A percentile compares a stretch with the other conserved stretches of the same genome.
These are phyloP conservation scores for Agrotis exclamationis DNA, from an alignment of 2,888 invertebrate genomes.

Conservation along the genomic window DNA sequence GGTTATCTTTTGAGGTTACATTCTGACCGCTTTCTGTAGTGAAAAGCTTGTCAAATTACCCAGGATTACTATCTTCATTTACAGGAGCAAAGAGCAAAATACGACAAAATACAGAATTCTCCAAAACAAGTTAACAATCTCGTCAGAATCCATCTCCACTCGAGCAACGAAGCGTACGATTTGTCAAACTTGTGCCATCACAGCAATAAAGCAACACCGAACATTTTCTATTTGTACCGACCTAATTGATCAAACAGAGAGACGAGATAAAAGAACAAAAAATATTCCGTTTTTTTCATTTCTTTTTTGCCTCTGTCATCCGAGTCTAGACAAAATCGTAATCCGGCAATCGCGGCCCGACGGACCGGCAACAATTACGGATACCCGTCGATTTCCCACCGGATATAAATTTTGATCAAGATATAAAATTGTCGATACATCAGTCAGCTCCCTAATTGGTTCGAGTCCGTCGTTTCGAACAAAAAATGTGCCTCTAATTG, in stretches of 20 bases:
- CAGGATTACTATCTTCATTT: background rate
- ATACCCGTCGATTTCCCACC: constrained; percentile 74
- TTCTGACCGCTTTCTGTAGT: constrained; percentile 1
- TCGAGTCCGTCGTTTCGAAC: constrained; percentile 56
- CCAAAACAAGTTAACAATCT: constrained; percentile 19
- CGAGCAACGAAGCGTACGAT: constrained; percentile 36
- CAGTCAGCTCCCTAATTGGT: constrained; percentile 74
- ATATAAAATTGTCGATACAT: constrained; percentile 78
- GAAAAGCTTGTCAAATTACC: background rate
- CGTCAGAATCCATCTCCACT: constrained; percentile 24
- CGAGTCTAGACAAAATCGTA: constrained; percentile 68
- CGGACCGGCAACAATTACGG: constrained; percentile 67
- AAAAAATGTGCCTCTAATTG: constrained; percentile 61
- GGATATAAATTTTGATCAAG: constrained; percentile 76
- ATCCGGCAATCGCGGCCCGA: constrained; percentile 63
- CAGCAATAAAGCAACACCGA: constrained; percentile 51
- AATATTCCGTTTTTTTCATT: constrained; percentile 43
- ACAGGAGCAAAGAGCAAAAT: background rate
- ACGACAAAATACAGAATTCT: background rate
- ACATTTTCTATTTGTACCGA: constrained; percentile 56
- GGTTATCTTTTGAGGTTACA: constrained; percentile 9
- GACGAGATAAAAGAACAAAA: constrained; percentile 55
- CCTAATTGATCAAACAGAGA: constrained; percentile 67
- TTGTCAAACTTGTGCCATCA: constrained; percentile 51
- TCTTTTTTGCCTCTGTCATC: constrained; percentile 43